phyloP scores from a whole-genome alignment of 2,888 invertebrate genomes.

The Suillia variegata region DNA sequence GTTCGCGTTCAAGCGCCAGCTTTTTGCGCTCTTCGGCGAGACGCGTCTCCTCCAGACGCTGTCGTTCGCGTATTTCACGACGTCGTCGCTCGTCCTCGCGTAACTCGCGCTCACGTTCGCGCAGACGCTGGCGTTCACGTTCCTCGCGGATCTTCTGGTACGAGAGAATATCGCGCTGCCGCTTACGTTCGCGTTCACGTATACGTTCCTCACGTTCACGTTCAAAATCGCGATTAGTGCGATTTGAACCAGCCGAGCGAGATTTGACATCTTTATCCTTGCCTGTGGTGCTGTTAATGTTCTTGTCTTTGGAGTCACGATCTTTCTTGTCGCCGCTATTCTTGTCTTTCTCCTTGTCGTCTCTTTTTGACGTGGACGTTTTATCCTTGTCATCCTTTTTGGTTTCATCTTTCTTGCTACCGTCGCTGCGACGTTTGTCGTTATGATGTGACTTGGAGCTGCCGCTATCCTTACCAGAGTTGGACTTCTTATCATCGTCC shows the following conservation, averaged over 20 bases:
- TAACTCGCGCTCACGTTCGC: constrained; percentile 81
- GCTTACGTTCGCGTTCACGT: constrained; percentile 50
- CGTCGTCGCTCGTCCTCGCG: constrained; percentile 79
- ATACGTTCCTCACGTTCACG: constrained; percentile 52
- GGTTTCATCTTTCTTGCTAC: constrained; percentile 25
- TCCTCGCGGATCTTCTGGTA: constrained; percentile 82
- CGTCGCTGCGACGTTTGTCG: constrained; percentile 32
- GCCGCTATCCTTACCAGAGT: constrained; percentile 27
- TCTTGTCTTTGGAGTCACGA: constrained; percentile 35
- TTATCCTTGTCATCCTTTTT: constrained; percentile 35
- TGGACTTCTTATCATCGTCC: constrained; percentile 49
- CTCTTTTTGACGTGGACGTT: constrained; percentile 32
- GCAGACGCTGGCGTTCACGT: constrained; percentile 77
- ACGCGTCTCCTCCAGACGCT: constrained; percentile 83
- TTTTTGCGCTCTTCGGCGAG: constrained; percentile 82
- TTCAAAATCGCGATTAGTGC: constrained; percentile 40
- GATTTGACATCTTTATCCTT: constrained; percentile 26
- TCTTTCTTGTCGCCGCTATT: constrained; percentile 26
- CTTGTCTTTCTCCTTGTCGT: constrained; percentile 33
- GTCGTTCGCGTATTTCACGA: constrained; percentile 79
- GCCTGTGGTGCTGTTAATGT: constrained; percentile 21
- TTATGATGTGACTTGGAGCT: constrained; percentile 28
- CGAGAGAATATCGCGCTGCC: constrained; percentile 71
- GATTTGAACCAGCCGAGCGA: constrained; percentile 9
- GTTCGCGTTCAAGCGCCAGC: constrained; percentile 81